Evolutionary conservation across 2,888 invertebrate species (phyloP), one percentile per base, ranked within the genome.

Genomic region (Orthosia gracilis): DNA sequence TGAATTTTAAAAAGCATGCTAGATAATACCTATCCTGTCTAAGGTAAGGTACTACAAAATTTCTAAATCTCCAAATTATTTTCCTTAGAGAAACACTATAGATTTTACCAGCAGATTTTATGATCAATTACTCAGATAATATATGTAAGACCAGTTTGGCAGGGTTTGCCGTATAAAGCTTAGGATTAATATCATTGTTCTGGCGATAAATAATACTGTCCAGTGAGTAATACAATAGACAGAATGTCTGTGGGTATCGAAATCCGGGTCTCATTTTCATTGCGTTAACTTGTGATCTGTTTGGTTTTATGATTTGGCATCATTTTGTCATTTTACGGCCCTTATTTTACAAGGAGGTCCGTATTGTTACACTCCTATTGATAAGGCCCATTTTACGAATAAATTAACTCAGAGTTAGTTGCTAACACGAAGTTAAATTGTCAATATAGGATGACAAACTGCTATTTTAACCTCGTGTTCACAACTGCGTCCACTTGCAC

Each of bases 221-320:
- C 12, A 61, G 59, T 73, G 57, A 65, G 50, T 66, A 76, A 66
- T 71, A 71, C 73, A 81, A 81, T 74, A 81, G 71, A 69, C 74
- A 69, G 59, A 64, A 72, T 69, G 78, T 77, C 78, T 76, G 69
- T 73, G 49, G 70, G 52, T 71, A 71, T 81, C 45, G 45, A 73
- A 73, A 81, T 84, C 87, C 76, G 82, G 85, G 71, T 85, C 49
- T 64, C 50, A 61, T 63, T 77, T 47, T 57, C 49, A 58, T 21
- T 45, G 21, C 26, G 26, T 52, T 26, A 21, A 26, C 55, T 52
- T 69, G 5, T 11, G n/a, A 52, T 31, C 57, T 47, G 9, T 69
- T 47, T 58, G 11, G 0, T 45, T 47, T 21, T 49, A 23, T 40
- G 26, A 50, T 31, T 52, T 50, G 17, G 2, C 31, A 40, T 3